These are phyloP conservation scores for Anastrepha obliqua DNA, from an alignment of 1,140 invertebrate species.

Conservation along the genomic window DNA sequence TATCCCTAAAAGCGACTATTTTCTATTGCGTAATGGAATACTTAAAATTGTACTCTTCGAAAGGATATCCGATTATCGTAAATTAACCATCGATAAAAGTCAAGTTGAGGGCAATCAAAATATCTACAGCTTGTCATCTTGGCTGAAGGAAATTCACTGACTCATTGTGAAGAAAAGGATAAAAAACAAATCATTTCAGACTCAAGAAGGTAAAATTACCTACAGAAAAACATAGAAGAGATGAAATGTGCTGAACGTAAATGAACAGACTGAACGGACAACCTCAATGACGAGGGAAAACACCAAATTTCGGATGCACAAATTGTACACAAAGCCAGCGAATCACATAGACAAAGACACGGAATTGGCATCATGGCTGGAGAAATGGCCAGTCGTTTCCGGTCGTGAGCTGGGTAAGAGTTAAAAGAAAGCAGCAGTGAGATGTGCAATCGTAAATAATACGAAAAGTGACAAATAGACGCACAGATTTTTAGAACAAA, in stretches of 20 bases:
- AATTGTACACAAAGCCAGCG: conserved; percentile 4
- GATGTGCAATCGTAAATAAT: no score
- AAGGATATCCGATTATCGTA: background rate
- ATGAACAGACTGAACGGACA: background rate
- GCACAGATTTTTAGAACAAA: background rate
- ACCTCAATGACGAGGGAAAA: conserved; percentile 25
- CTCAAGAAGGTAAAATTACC: no score
- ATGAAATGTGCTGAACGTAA: background rate
- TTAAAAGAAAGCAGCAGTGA: background rate
- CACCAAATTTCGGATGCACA: background rate
- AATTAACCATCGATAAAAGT: background rate
- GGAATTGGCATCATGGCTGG: background rate
- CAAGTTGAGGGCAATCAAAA: background rate
- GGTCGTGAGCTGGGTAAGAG: background rate
- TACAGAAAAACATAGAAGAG: background rate
- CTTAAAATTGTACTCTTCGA: no score
- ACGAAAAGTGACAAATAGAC: background rate
- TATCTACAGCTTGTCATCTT: background rate
- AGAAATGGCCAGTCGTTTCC: conserved; percentile 28
- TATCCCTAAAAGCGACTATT: background rate
- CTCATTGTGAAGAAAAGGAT: background rate
- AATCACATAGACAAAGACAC: background rate
- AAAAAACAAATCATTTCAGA: background rate
- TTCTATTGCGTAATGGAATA: background rate
- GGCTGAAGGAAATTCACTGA: background rate